Conservation (phyloP, 2,797 vertebrate species). For the Morelia viridis region DNA sequence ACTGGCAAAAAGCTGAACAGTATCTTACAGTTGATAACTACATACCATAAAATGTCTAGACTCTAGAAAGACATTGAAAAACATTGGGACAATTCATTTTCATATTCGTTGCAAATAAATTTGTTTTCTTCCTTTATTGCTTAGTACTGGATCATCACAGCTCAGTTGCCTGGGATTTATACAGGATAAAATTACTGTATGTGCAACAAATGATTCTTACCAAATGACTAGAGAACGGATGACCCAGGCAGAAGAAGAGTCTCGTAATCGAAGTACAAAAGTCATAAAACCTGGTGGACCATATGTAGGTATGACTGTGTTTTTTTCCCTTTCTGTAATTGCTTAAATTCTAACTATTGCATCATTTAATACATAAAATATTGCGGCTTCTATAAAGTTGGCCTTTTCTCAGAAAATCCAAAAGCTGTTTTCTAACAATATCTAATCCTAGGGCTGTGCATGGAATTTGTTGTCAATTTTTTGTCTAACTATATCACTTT, state of each 20-base stretch:
- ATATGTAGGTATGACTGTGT: conserved; percentile 82
- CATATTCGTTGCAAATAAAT: background rate
- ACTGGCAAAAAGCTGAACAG: background rate
- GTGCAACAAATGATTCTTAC: conserved; percentile 89
- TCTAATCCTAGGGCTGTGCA: background rate
- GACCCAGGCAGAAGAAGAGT: conserved; percentile 88
- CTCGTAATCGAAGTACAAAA: conserved; percentile 87
- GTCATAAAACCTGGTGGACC: conserved; percentile 88
- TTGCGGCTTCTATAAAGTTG: background rate
- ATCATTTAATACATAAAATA: background rate
- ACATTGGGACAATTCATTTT: background rate
- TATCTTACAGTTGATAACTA: background rate
- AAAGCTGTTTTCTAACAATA: background rate
- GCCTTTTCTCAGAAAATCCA: background rate
- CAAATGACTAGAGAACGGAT: conserved; percentile 86
- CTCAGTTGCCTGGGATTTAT: conserved; percentile 85
- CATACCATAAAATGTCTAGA: conserved; percentile 1
- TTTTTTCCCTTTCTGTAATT: conserved; percentile 4
- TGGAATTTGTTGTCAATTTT: background rate
- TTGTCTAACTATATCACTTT: no score
- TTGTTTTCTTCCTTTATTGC: conserved; percentile 51
- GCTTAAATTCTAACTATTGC: background rate
- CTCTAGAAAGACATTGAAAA: background rate
- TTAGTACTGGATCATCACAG: conserved; percentile 83
- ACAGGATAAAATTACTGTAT: conserved; percentile 90